phyloP scores from a whole-genome alignment of 2,888 invertebrate species.

The Latrodectus hesperus region DNA sequence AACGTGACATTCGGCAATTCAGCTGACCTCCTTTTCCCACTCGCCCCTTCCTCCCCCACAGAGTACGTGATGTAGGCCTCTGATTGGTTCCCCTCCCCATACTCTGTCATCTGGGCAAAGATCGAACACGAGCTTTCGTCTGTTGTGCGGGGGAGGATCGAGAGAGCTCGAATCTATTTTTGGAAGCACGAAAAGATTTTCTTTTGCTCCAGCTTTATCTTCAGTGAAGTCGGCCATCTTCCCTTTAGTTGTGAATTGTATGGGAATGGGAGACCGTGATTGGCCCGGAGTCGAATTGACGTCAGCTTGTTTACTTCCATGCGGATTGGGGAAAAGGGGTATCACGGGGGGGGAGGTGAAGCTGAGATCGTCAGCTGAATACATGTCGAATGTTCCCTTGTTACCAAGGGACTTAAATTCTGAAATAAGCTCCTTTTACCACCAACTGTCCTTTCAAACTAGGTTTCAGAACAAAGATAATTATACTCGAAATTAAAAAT shows the following conservation, averaged over 20 bases:
- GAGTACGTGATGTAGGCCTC: slow-evolving; percentile 39
- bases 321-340: slow-evolving; percentile 11
- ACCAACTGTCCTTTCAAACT: too few species aligned
- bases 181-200: slow-evolving; percentile 18
- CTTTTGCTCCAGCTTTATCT: slow-evolving; percentile 26
- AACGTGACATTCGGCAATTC: slow-evolving; percentile 53
- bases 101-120: slow-evolving; percentile 22
- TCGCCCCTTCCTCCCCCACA: neutral
- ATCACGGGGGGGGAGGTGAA: neutral
- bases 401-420: slow-evolving; percentile 25
- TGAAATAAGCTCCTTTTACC: neutral
- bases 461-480: too few species aligned
- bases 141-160: slow-evolving; percentile 21
- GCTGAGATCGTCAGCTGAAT: slow-evolving; percentile 25
- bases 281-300: slow-evolving; percentile 28
- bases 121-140: slow-evolving; percentile 43
- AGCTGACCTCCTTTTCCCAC: slow-evolving; percentile 50
- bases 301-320: slow-evolving; percentile 62
- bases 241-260: slow-evolving; percentile 41
- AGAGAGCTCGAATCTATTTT: slow-evolving; percentile 49
- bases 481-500: too few species aligned
- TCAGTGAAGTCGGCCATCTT: slow-evolving; percentile 49
- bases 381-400: slow-evolving; percentile 42
- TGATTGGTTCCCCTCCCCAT: slow-evolving; percentile 39
- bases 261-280: neutral